Conservation (phyloP, 2,113 vertebrate genomes). For the Chloropsis cyanopogon region DNA sequence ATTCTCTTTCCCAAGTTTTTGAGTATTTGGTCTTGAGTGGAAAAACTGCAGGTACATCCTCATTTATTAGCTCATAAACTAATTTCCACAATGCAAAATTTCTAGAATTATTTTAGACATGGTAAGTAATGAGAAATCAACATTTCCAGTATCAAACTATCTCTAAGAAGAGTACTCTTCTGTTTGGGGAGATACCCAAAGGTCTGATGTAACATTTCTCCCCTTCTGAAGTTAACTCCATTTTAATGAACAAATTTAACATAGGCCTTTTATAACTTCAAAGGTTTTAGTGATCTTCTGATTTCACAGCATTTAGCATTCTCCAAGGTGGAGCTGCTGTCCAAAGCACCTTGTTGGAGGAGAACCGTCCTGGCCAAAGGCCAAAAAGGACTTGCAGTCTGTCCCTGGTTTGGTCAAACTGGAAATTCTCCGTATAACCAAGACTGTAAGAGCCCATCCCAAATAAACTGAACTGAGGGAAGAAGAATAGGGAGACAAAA, state of each 20-base stretch:
- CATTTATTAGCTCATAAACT: neutral
- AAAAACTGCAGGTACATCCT: neutral
- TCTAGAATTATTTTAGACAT: neutral
- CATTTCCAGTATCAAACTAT: neutral
- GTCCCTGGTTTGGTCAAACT: neutral
- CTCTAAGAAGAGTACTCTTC: neutral
- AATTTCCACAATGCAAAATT: neutral
- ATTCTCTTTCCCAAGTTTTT: neutral
- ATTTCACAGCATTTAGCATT: neutral
- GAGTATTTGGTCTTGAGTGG: neutral
- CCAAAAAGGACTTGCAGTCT: neutral
- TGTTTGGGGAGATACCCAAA: neutral
- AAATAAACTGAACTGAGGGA: neutral
- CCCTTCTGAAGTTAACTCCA: neutral
- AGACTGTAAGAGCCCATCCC: neutral
- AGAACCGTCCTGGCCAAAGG: neutral
- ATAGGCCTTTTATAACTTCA: neutral
- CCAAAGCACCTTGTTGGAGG: neutral
- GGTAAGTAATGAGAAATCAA: neutral
- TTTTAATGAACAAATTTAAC: neutral
- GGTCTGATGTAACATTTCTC: neutral
- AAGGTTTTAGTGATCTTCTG: neutral
- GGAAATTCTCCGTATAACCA: neutral
- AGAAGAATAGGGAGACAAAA: neutral
- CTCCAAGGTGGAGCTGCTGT: neutral